Conservation (phyloP, 2,113 vertebrate genomes). For the Tenrec ecaudatus region DNA sequence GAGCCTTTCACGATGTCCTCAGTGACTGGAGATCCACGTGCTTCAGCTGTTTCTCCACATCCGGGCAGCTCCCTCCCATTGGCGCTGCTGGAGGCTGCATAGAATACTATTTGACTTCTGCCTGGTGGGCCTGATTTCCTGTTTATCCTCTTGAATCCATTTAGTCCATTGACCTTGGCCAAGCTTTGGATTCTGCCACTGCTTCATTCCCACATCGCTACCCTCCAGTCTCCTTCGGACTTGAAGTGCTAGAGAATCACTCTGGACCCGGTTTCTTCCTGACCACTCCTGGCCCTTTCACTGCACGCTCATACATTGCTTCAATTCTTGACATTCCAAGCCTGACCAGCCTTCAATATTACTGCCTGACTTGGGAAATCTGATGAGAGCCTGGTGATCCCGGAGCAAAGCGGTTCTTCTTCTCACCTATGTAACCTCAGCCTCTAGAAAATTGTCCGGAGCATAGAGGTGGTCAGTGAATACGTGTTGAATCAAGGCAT, state of each 20-base stretch:
- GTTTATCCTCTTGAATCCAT: not conserved
- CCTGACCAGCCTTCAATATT: not conserved
- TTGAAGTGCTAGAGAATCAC: not conserved
- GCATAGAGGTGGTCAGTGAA: not conserved
- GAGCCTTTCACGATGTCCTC: not conserved
- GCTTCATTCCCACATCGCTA: conserved; percentile 4
- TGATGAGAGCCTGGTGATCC: not conserved
- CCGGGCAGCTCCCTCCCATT: not conserved
- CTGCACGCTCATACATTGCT: not conserved
- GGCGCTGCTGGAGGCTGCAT: no score
- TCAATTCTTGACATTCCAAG: not conserved
- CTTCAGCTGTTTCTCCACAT: not conserved
- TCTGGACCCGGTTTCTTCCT: not conserved
- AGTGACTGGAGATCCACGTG: no score
- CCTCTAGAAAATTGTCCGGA: not conserved
- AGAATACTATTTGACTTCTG: not conserved
- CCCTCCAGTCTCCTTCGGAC: not conserved
- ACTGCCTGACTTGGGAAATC: not conserved
- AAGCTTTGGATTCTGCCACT: not conserved
- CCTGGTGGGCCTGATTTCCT: not conserved
- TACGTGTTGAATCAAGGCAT: not conserved
- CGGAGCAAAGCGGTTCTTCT: not conserved
- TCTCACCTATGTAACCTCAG: not conserved
- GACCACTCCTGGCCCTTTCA: not conserved
- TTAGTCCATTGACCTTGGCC: not conserved